These are phyloP conservation scores for Sebastes oblongus DNA, from an alignment of 2,797 vertebrate genomes.

Conservation along the genomic window DNA sequence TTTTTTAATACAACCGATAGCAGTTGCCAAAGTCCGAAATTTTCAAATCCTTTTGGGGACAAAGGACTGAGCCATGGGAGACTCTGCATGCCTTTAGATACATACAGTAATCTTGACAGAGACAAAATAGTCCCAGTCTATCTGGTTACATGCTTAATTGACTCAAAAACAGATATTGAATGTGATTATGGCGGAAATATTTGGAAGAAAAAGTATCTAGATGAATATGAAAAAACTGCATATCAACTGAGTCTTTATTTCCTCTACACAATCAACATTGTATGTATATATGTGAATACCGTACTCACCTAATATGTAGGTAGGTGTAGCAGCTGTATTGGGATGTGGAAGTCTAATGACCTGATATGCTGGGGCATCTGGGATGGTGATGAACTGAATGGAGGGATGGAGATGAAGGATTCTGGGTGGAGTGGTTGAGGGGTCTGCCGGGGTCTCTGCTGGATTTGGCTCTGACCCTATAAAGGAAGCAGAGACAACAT, in stretches of 20 bases:
- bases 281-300: background rate
- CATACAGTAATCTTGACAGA: background rate
- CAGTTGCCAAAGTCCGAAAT: background rate
- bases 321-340: slow-evolving; percentile 25
- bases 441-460: background rate
- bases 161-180: background rate
- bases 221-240: background rate
- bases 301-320: slow-evolving; percentile 66
- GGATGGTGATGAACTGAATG: slow-evolving; percentile 63
- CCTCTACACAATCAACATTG: background rate
- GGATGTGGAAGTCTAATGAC: slow-evolving; percentile 45
- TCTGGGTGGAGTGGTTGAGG: slow-evolving; percentile 20
- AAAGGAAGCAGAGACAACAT: background rate
- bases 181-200: too few relatives aligned
- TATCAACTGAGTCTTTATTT: background rate
- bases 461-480: background rate
- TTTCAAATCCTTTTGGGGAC: background rate
- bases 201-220: background rate
- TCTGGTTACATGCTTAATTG: background rate
- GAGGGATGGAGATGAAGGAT: slow-evolving; percentile 37
- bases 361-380: slow-evolving; percentile 39
- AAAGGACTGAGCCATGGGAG: background rate
- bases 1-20: background rate
- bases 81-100: background rate
- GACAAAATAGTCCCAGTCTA: background rate